Conservation (phyloP, 2,113 vertebrate species). For the Fulmarus glacialis region DNA sequence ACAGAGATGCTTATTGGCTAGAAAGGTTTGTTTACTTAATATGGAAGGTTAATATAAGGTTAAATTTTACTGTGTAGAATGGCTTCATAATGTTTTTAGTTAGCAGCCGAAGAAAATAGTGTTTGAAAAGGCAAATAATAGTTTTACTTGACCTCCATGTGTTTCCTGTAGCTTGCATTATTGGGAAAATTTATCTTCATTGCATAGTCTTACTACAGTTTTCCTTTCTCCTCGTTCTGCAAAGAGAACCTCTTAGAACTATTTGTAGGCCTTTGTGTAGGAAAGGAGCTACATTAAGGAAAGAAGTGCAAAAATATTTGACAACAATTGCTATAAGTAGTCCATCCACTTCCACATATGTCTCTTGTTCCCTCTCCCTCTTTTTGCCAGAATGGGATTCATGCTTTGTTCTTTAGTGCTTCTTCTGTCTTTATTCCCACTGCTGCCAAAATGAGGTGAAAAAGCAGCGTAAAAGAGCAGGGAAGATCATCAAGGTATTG, state of each 20-base stretch:
- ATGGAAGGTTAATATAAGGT: conserved; percentile 82
- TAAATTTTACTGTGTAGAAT: conserved; percentile 75
- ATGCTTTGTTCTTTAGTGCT: neutral
- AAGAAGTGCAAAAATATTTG: conserved; percentile 50
- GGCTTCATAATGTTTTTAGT: conserved; percentile 73
- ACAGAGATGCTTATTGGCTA: conserved; percentile 81
- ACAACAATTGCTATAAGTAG: conserved; percentile 46
- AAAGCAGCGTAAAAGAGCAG: neutral
- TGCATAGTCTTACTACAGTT: neutral
- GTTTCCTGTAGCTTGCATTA: conserved; percentile 42
- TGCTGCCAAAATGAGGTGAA: neutral
- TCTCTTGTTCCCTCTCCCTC: neutral
- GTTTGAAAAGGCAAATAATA: conserved; percentile 69
- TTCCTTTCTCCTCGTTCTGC: neutral
- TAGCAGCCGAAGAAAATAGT: conserved; percentile 68
- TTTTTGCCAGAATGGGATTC: neutral
- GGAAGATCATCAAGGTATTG: neutral
- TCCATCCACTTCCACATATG: neutral
- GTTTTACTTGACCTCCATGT: conserved; percentile 51
- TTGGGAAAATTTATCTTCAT: conserved; percentile 51
- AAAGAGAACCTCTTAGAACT: neutral
- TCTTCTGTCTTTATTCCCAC: neutral
- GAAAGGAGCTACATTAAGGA: conserved; percentile 21
- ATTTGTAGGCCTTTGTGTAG: conserved; percentile 10
- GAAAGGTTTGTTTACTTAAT: conserved; percentile 82